These are phyloP conservation scores for Apogon talboti DNA, from an alignment of 2,797 vertebrate species.

Conservation along the genomic window DNA sequence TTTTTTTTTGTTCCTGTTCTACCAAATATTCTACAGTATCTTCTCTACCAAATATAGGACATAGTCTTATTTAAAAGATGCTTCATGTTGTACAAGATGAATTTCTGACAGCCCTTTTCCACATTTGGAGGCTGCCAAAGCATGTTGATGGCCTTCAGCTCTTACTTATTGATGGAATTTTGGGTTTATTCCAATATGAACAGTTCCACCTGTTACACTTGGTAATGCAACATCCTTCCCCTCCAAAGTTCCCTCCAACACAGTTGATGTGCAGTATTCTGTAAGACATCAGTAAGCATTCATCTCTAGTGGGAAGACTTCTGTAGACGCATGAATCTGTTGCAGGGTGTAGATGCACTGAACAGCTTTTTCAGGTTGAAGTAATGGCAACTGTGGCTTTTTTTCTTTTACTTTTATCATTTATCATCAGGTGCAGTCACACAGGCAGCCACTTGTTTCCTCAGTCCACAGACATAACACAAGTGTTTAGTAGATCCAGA, in stretches of 20 bases:
- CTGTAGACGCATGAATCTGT: too few species aligned
- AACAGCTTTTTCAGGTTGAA: too few species aligned
- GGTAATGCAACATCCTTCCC: slow-evolving; percentile 6
- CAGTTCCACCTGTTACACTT: slow-evolving; percentile 35
- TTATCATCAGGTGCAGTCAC: too few species aligned
- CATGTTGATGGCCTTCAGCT: slow-evolving; percentile 36
- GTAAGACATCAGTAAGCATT: slow-evolving; percentile 12
- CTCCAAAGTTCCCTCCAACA: slow-evolving; percentile 19
- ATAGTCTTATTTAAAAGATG: neutral
- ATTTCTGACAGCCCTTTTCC: slow-evolving; percentile 16
- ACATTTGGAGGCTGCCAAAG: slow-evolving; percentile 37
- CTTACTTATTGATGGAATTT: slow-evolving; percentile 38
- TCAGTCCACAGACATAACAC: too few species aligned
- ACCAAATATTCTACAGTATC: neutral
- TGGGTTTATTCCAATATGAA: slow-evolving; percentile 51
- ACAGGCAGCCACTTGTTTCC: too few species aligned
- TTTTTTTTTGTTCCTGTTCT: neutral
- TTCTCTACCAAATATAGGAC: slow-evolving; percentile 13
- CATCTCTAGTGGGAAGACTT: slow-evolving; percentile 3
- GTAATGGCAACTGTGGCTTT: too few species aligned
- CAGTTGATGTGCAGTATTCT: slow-evolving; percentile 22
- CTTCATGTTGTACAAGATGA: slow-evolving; percentile 13
- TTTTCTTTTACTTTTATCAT: too few species aligned
- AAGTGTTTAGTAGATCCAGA: too few species aligned
- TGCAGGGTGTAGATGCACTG: too few species aligned